phyloP scores from a whole-genome alignment of 2,888 invertebrate species.

The Volucella bombylans region DNA sequence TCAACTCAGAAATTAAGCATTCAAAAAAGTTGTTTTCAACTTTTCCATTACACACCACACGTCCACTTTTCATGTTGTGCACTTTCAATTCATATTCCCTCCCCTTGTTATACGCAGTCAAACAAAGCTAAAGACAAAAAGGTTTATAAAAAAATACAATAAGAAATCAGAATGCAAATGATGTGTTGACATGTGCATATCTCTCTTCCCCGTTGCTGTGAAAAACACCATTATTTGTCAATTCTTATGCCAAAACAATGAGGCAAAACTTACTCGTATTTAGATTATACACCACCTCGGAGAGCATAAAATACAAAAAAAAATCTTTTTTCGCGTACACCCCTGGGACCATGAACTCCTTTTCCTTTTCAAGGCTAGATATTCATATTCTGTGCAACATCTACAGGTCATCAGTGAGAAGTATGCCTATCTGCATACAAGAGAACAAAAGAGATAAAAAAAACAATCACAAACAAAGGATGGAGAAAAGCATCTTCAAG shows the following conservation, averaged over 20 bases:
- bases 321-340: constrained; percentile 34
- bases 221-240: no score
- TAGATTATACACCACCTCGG: background rate
- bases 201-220: background rate
- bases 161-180: constrained; percentile 22
- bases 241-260: constrained; percentile 6
- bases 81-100: constrained; percentile 1
- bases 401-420: no score
- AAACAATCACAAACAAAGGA: no score
- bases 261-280: background rate
- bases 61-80: background rate
- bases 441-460: constrained; percentile 5
- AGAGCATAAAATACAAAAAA: background rate
- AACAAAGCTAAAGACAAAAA: background rate
- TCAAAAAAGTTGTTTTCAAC: constrained; percentile 24
- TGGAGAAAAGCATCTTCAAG: no score
- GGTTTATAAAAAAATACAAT: background rate
- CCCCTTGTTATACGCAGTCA: background rate
- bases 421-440: no score
- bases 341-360: background rate
- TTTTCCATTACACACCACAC: constrained; percentile 1
- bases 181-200: constrained; percentile 25
- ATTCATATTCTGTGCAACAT: no score
- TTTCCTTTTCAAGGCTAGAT: no score
- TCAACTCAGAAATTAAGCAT: constrained; percentile 17